These are phyloP conservation scores for Xanthorhoe designata DNA, from an alignment of 2,888 invertebrate species.

Conservation along the genomic window DNA sequence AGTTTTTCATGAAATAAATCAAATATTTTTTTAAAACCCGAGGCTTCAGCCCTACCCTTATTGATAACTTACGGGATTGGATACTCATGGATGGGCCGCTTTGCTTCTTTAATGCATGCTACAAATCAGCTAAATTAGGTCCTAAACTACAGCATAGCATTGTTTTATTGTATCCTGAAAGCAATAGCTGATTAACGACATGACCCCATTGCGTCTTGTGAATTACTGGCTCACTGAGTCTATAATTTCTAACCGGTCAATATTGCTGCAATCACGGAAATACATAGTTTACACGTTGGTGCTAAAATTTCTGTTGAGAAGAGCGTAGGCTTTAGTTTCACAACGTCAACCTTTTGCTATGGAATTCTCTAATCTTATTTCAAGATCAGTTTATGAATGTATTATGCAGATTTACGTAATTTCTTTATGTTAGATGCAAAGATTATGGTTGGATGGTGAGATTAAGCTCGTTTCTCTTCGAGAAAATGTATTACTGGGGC, in stretches of 20 bases:
- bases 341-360: conserved; percentile 20
- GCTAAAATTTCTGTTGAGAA: conserved; percentile 19
- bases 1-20: no score
- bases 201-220: conserved; percentile 25
- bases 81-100: no score
- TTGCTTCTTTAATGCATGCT: background rate
- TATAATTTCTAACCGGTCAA: conserved; percentile 25
- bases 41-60: no score
- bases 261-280: conserved; percentile 17
- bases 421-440: conserved; percentile 17
- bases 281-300: conserved; percentile 5
- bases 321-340: conserved; percentile 21
- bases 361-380: conserved; percentile 16
- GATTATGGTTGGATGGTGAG: conserved; percentile 1
- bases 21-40: no score
- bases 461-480: background rate
- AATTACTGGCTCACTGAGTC: conserved; percentile 20
- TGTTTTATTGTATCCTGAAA: conserved; percentile 10
- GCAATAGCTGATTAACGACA: conserved; percentile 21
- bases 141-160: background rate
- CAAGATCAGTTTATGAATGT: conserved; percentile 23
- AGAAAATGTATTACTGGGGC: background rate
- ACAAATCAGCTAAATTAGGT: background rate
- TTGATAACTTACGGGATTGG: no score
- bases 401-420: conserved; percentile 22